These are phyloP conservation scores for Neotoma lepida DNA, from an alignment of 2,113 vertebrate species.

Conservation along the genomic window DNA sequence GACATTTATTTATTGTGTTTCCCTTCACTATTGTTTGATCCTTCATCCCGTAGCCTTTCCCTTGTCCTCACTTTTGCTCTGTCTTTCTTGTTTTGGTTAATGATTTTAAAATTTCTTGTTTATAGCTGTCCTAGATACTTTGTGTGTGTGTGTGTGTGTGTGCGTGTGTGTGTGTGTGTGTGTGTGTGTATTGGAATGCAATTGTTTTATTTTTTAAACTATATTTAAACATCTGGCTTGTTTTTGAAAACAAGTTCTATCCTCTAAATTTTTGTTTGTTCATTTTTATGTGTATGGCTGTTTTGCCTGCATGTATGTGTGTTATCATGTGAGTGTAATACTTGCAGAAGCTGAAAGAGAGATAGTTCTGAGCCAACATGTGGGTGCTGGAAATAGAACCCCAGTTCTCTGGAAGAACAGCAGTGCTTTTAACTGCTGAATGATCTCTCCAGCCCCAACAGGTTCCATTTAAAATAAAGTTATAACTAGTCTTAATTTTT, in stretches of 20 bases:
- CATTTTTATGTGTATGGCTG: background rate
- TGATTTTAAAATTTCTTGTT: background rate
- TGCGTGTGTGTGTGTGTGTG: too few species aligned
- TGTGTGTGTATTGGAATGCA: background rate
- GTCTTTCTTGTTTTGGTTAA: too few species aligned
- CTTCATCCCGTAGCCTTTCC: background rate
- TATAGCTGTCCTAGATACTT: background rate
- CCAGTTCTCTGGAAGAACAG: background rate
- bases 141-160: too few species aligned
- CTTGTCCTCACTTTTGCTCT: background rate
- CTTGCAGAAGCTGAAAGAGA: background rate
- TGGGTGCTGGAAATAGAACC: background rate
- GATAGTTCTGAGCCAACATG: background rate
- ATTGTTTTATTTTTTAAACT: background rate
- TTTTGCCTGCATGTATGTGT: background rate
- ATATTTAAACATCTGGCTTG: background rate
- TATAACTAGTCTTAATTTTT: constrained; percentile 30
- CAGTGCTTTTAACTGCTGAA: background rate
- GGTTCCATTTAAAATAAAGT: background rate
- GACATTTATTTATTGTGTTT: background rate
- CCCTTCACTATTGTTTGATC: background rate
- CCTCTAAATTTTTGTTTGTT: background rate
- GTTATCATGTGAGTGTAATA: too few species aligned
- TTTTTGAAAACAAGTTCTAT: background rate
- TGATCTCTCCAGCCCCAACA: background rate